Evolutionary conservation across 2,797 vertebrate species (phyloP).

Genomic region (Alauda arvensis): DNA sequence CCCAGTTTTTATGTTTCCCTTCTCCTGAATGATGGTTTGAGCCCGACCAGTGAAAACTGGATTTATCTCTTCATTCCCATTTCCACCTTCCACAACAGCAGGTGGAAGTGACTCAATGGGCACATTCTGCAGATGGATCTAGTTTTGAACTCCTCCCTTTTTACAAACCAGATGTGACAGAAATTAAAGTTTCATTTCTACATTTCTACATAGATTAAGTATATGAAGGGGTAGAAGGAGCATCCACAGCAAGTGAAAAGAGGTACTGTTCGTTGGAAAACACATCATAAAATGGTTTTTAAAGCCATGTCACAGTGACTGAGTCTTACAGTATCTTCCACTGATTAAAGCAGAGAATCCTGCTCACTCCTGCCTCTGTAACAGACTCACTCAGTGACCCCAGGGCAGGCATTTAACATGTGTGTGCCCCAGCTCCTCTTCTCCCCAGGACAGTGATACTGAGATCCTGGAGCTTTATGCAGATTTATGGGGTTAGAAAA

Average conservation of each 20-base stretch:
- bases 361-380: not conserved
- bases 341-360: not conserved
- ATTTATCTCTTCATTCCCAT: not conserved
- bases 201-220: not conserved
- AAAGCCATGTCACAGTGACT: not conserved
- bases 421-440: not conserved
- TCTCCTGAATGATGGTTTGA: not conserved
- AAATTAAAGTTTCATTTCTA: not conserved
- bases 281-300: not conserved
- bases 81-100: not conserved
- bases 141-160: not conserved
- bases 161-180: not conserved
- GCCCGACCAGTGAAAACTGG: not conserved
- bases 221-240: not conserved
- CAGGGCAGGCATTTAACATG: not conserved
- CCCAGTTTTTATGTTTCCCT: not conserved
- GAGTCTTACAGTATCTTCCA: not conserved
- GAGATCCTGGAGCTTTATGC: not conserved
- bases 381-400: not conserved
- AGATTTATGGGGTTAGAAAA: slow-evolving; percentile 9
- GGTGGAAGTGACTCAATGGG: not conserved
- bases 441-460: not conserved
- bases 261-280: not conserved
- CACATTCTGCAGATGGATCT: not conserved
- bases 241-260: not conserved